Conservation (phyloP, 2,888 invertebrate species). For the Perizoma flavofasciatum region DNA sequence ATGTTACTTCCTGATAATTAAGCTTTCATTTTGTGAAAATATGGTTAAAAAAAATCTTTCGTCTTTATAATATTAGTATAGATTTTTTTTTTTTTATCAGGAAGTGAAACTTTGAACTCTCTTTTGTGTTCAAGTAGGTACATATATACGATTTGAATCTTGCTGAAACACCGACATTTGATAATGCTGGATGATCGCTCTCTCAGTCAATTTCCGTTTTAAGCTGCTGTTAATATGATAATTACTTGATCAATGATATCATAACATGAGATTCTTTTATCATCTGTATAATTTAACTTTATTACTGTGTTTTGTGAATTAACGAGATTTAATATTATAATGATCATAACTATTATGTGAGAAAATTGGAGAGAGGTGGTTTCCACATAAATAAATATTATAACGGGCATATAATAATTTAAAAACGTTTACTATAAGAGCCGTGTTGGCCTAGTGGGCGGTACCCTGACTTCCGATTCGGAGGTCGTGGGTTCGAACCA, state of each 20-base stretch:
- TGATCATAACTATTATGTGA: conserved; percentile 37
- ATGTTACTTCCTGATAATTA: too few species aligned
- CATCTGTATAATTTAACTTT: conserved; percentile 33
- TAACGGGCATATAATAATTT: conserved; percentile 17
- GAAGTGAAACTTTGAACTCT: too few species aligned
- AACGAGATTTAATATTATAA: conserved; percentile 33
- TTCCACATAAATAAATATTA: conserved; percentile 27
- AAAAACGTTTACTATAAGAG: conserved; percentile 6
- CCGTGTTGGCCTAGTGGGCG: too few species aligned
- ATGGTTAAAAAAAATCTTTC: too few species aligned
- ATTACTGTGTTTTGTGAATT: conserved; percentile 35
- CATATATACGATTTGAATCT: neutral
- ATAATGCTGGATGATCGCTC: neutral
- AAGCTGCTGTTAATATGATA: conserved; percentile 14
- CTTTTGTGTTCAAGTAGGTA: neutral
- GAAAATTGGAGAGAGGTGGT: conserved; percentile 34
- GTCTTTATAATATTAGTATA: too few species aligned
- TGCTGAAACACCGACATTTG: neutral
- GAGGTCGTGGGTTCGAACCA: too few species aligned
- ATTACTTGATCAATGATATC: conserved; percentile 29
- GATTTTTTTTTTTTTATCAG: too few species aligned
- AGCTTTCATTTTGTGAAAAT: too few species aligned
- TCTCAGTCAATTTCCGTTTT: conserved; percentile 14
- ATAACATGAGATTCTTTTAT: conserved; percentile 31
- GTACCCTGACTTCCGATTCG: too few species aligned